These are phyloP conservation scores for Psococerastis gibbosa DNA, from an alignment of 2,888 invertebrate genomes.

Conservation along the genomic window DNA sequence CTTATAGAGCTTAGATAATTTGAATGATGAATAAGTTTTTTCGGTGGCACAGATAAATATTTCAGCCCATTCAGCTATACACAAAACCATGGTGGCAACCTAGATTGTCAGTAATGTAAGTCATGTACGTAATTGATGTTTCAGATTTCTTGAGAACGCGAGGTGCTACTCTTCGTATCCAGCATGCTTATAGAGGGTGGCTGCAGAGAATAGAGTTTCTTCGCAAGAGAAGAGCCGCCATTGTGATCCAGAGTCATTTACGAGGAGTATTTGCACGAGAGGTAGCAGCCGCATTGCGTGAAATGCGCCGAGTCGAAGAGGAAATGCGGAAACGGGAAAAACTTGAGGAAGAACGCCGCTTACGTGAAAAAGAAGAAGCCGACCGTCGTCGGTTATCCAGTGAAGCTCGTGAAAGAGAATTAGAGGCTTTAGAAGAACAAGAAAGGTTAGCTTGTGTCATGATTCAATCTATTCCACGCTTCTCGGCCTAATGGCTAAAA, in stretches of 20 bases:
- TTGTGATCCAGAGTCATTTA: slow-evolving; percentile 70
- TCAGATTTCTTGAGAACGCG: slow-evolving; percentile 44
- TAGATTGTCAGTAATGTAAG: no score
- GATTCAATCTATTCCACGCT: not conserved
- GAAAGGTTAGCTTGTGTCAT: slow-evolving; percentile 31
- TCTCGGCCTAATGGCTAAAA: no score
- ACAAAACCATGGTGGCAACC: no score
- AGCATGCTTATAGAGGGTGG: slow-evolving; percentile 64
- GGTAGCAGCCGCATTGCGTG: slow-evolving; percentile 66
- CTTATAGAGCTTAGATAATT: no score
- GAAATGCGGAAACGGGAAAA: slow-evolving; percentile 65
- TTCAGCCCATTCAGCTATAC: no score
- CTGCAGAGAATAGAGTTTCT: slow-evolving; percentile 63
- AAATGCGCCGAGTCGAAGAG: slow-evolving; percentile 71
- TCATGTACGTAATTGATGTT: no score
- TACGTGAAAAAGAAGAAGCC: slow-evolving; percentile 22
- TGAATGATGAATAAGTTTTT: no score
- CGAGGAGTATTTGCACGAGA: slow-evolving; percentile 81
- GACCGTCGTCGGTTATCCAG: slow-evolving; percentile 26
- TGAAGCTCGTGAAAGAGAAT: slow-evolving; percentile 25
- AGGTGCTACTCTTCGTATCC: slow-evolving; percentile 51
- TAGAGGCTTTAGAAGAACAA: slow-evolving; percentile 38
- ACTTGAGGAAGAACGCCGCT: slow-evolving; percentile 47
- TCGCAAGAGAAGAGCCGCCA: slow-evolving; percentile 58
- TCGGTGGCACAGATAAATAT: no score